These are phyloP conservation scores for Paratilapia polleni DNA, from an alignment of 2,113 vertebrate species.

Conservation along the genomic window DNA sequence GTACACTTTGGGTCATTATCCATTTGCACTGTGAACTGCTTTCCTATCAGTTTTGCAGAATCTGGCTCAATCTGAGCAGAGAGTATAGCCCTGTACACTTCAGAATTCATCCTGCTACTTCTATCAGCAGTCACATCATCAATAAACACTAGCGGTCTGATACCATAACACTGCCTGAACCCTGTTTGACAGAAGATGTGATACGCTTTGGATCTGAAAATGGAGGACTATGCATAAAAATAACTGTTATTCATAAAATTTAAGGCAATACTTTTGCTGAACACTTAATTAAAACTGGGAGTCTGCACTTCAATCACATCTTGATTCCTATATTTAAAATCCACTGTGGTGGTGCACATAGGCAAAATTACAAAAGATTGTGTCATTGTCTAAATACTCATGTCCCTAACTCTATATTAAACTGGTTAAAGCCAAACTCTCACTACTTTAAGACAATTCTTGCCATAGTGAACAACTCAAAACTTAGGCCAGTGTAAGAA, in stretches of 20 bases:
- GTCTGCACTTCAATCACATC: neutral
- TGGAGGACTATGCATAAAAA: no score
- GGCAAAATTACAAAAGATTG: neutral
- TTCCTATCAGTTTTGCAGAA: neutral
- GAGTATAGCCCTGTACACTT: neutral
- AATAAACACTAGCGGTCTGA: neutral
- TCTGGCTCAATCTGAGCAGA: neutral
- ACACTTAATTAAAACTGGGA: neutral
- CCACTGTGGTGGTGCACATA: neutral
- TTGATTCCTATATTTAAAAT: neutral
- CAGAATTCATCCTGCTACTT: neutral
- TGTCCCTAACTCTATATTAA: neutral
- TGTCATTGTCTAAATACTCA: neutral
- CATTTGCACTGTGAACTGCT: neutral
- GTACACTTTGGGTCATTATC: no score
- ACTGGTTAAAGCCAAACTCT: neutral
- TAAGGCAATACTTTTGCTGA: neutral
- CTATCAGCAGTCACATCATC: neutral
- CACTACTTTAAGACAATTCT: neutral
- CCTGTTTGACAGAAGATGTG: neutral
- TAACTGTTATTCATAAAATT: neutral
- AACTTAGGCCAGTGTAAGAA: slow-evolving; percentile 65
- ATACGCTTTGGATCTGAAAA: neutral
- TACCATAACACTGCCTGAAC: neutral
- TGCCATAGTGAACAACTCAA: slow-evolving; percentile 12